Base-by-base conservation (phyloP, 1,140 invertebrate genomes). In the Galleria mellonella region DNA sequence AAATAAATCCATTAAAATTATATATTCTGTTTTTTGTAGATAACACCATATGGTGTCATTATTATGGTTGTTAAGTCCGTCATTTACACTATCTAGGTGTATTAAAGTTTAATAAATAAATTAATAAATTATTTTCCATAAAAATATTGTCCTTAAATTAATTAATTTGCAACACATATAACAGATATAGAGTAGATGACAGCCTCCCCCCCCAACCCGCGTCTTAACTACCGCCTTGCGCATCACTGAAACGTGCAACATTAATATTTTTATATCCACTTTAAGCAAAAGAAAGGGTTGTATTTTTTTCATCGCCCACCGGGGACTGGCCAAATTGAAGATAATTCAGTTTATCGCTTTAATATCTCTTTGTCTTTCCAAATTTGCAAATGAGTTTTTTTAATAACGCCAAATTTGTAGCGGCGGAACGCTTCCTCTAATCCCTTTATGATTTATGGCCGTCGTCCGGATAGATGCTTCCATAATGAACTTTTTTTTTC, bases 371-470 rank as follows among this genome's bases (percentile, higher is more conserved):
- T 79, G 76, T 81, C 74, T 81, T 76, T 74, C 55, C 60, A 74
- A 84, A 83, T 84, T 84, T 79, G 78, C 76, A 77, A 84, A 84
- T 84, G 81, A 83, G 73, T 81, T 83, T 81, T 84, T 84, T 83
- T 84, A 82, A 84, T 84, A 81, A 84, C 69, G 65, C 58, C 75
- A 70, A 81, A 78, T 83, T 84, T 66, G 72, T 77, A 77, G 56
- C 57, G 51, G 51, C 28, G 43, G 38, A 33, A 43, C 51, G 11
- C 28, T 37, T 37, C 35, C 35, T 37, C 46, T 78, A 74, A 79
- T 73, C 72, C 74, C 72, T 73, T 58, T 59, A 56, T 78, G 74
- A 83, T 81, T 83, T 78, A 83, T 68, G 39, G 49, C 43, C 41
- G 44, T 56, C 49, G 43, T 42, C 46, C 53, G 45, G 49, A 53